Base-by-base conservation (phyloP, 2,888 invertebrate genomes). In the Stomorhina lunata region DNA sequence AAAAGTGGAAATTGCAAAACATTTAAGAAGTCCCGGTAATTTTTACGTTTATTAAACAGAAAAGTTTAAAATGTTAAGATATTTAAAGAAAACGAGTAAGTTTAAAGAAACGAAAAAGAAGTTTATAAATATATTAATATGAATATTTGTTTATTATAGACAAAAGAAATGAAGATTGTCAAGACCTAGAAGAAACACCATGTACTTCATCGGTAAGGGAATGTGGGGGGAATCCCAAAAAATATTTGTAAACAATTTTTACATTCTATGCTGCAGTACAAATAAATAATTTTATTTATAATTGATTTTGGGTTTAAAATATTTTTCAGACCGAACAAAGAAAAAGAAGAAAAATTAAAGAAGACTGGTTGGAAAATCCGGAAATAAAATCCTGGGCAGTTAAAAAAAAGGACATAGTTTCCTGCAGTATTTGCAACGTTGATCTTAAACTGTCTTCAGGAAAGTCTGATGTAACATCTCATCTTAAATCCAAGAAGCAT, bases 291-390 rank as follows among this genome's bases (percentile, higher is more conserved):
- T 37, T 12, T 37, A 37, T 12, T 37, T 45, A 17, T 15, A 45
- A 17, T 6, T 45, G 45, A n/a, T 45, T 15, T 15, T 20, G 45
- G 20, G 15, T 7, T 2, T 17, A 45, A n/a, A n/a, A 43, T 10
- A 45, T 45, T 15, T 17, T 17, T 7, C 17, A 17, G 45, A 20
- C 45, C n/a, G 45, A 7, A 45, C 7, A 17, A 45, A 17, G 25
- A 59, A 65, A 43, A 48, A 65, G 48, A 17, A 25, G 65, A 29
- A 65, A 65, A 20, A 65, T 65, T 17, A 65, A 65, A 32, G 45
- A 45, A 9, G 43, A 63, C 27, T 65, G 65, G 65, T 12, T 65
- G 4, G 29, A 48, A n/a, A 17, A 29, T 29, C 32, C 65, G 2
- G 45, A 45, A 12, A 32, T 48, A n/a, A 65, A 48, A 10, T 10